These are phyloP conservation scores for Helarctos malayanus DNA, from an alignment of 2,797 vertebrate genomes.

Conservation along the genomic window DNA sequence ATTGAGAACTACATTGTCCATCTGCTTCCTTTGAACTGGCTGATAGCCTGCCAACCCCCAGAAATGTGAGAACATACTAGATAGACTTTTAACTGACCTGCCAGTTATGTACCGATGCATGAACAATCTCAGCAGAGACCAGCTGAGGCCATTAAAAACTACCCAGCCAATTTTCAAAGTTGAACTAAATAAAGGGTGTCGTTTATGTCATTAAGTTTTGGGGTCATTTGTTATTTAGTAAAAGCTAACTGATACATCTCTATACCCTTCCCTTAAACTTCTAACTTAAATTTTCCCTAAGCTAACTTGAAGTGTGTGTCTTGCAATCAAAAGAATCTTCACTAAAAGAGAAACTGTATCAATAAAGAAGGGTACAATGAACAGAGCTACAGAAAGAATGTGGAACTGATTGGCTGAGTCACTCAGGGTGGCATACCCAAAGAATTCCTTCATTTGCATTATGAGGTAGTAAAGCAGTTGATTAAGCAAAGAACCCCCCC, in stretches of 20 bases:
- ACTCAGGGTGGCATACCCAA: neutral
- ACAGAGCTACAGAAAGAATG: neutral
- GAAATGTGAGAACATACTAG: neutral
- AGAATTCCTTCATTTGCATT: neutral
- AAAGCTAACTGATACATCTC: neutral
- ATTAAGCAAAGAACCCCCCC: neutral
- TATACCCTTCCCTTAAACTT: neutral
- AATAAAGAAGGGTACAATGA: neutral
- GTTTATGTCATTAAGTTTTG: slow-evolving; percentile 15
- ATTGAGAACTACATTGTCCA: neutral
- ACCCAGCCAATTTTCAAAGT: neutral
- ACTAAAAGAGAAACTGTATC: neutral
- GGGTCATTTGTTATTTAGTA: slow-evolving; percentile 27
- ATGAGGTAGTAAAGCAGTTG: neutral
- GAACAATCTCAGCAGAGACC: neutral
- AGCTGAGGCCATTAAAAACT: neutral
- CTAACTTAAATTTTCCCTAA: neutral
- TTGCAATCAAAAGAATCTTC: slow-evolving; percentile 3
- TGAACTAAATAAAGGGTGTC: slow-evolving; percentile 15
- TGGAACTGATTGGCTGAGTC: neutral
- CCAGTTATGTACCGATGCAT: neutral
- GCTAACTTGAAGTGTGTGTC: neutral
- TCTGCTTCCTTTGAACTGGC: neutral
- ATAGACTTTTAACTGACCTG: neutral
- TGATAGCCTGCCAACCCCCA: neutral